Conservation (phyloP, 2,797 vertebrate species). For the Manis crassicaudata region DNA sequence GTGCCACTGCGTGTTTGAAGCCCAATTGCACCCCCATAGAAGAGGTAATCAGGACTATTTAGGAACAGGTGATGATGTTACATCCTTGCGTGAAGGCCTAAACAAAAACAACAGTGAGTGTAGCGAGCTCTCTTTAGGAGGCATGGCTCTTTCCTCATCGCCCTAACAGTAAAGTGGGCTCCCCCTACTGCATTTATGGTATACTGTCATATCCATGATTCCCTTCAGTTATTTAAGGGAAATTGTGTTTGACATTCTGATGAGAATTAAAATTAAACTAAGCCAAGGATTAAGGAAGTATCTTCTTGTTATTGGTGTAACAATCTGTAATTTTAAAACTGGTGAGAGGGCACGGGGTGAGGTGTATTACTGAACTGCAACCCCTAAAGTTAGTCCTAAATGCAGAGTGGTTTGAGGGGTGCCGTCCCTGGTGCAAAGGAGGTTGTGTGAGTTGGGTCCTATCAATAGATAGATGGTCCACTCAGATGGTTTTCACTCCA, state of each 20-base stretch:
- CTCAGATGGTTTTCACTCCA: background rate
- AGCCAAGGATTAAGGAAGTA: background rate
- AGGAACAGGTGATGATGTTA: background rate
- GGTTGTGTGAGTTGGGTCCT: background rate
- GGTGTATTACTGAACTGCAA: background rate
- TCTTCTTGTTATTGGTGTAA: background rate
- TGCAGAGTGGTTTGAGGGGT: background rate
- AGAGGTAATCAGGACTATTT: background rate
- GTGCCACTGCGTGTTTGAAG: background rate
- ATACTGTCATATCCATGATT: background rate
- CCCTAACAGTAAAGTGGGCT: background rate
- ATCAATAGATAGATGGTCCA: background rate
- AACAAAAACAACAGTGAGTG: background rate
- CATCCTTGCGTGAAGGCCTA: background rate
- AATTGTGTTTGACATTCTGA: background rate
- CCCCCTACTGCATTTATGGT: background rate
- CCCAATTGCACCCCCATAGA: background rate
- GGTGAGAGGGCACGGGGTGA: background rate
- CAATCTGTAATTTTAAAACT: background rate
- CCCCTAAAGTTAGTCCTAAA: background rate
- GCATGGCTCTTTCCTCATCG: background rate
- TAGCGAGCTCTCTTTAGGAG: background rate
- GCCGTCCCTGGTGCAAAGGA: background rate
- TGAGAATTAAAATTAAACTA: background rate
- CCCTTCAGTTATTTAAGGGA: background rate